phyloP scores from a whole-genome alignment of 2,888 invertebrate genomes.

The Dyspetes luteomarginatus region DNA sequence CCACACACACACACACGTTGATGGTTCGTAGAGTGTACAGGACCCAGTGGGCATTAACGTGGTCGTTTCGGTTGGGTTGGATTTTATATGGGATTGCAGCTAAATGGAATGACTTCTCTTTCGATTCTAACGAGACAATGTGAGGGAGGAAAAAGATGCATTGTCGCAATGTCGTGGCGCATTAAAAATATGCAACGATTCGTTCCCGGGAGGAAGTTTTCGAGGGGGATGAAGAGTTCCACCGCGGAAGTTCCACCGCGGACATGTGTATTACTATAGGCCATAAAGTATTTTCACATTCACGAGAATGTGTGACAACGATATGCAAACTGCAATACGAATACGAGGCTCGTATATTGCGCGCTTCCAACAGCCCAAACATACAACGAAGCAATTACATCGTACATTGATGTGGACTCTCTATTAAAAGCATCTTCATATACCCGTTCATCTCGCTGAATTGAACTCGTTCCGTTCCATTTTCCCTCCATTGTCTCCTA shows the following conservation, averaged over 20 bases:
- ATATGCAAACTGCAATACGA: not conserved
- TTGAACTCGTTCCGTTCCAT: constrained; percentile 5
- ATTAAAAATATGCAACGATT: not conserved
- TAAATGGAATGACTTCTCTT: constrained; percentile 27
- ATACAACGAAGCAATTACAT: constrained; percentile 40
- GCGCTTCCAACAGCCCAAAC: not conserved
- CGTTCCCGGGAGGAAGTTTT: not conserved
- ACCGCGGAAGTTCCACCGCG: constrained; percentile 5
- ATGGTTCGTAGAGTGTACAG: not conserved
- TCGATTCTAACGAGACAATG: constrained; percentile 45
- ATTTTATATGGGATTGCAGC: constrained; percentile 41
- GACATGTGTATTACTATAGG: not conserved
- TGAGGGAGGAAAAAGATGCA: not conserved
- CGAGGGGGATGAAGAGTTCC: not conserved
- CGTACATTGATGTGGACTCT: constrained; percentile 7
- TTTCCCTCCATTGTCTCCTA: not conserved
- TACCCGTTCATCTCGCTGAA: constrained; percentile 13
- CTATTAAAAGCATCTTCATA: not conserved
- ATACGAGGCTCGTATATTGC: not conserved
- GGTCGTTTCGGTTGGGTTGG: constrained; percentile 33
- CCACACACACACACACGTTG: not conserved
- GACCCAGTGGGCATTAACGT: constrained; percentile 47
- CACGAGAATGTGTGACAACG: not conserved
- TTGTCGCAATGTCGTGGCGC: constrained; percentile 22
- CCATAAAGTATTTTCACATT: constrained; percentile 6